Evolutionary conservation across 2,797 vertebrate genomes (phyloP).

Genomic region (Pogonophryne albipinna): DNA sequence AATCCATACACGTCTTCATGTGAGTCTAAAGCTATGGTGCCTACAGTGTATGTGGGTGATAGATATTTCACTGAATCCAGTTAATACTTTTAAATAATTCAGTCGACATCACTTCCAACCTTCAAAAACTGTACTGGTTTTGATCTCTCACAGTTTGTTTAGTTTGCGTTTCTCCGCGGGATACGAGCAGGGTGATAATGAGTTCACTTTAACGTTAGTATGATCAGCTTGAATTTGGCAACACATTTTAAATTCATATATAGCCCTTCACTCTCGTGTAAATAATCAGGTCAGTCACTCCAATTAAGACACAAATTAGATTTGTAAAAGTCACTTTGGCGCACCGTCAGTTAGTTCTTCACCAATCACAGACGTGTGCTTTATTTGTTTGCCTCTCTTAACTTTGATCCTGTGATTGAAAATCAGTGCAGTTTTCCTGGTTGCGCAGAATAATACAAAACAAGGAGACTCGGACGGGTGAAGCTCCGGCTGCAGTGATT

Average conservation of each 20-base stretch:
- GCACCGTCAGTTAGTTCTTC: constrained; percentile 40
- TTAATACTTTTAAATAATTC: constrained; percentile 70
- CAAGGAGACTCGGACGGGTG: constrained; percentile 61
- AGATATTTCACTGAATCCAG: constrained; percentile 72
- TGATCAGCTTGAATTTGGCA: constrained; percentile 64
- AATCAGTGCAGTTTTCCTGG: constrained; percentile 87
- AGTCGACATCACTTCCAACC: constrained; percentile 71
- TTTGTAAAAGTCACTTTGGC: constrained; percentile 60
- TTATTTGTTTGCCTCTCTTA: constrained; percentile 47
- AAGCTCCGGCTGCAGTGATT: constrained; percentile 68
- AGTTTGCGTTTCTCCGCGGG: constrained; percentile 33
- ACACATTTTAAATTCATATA: constrained; percentile 51
- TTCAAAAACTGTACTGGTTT: constrained; percentile 84
- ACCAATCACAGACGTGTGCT: constrained; percentile 56
- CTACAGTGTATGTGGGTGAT: constrained; percentile 62
- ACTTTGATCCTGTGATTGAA: constrained; percentile 69
- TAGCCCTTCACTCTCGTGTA: constrained; percentile 60
- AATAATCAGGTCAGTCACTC: constrained; percentile 57
- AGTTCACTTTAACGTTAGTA: constrained; percentile 47
- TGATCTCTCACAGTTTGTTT: constrained; percentile 68
- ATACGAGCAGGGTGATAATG: constrained; percentile 57
- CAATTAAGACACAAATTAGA: constrained; percentile 70
- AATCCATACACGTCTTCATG: constrained; percentile 68
- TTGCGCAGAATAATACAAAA: constrained; percentile 77
- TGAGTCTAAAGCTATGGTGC: constrained; percentile 73